Conservation (phyloP, 1,140 invertebrate genomes). For the Drosophila persimilis region DNA sequence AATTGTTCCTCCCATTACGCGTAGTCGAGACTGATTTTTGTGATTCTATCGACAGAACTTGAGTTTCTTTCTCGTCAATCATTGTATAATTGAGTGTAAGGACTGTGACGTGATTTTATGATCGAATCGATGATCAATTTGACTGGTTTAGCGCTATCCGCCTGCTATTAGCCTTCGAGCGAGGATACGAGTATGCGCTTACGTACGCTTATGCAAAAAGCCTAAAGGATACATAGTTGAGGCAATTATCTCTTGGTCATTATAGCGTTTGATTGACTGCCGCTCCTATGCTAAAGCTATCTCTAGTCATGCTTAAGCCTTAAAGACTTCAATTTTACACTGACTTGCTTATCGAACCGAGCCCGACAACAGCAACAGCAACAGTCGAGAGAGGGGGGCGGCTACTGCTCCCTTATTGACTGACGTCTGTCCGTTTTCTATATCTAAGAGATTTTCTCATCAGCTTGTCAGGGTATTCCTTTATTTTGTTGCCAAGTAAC, state of each 20-base stretch:
- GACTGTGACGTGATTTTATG: no score
- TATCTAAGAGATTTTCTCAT: conserved; percentile 55
- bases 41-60: background rate
- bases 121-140: no score
- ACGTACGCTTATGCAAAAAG: no score
- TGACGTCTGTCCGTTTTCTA: conserved; percentile 35
- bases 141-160: no score
- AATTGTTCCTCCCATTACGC: background rate
- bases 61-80: conserved; percentile 1
- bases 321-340: conserved; percentile 52
- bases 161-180: no score
- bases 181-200: no score
- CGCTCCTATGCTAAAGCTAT: conserved; percentile 28
- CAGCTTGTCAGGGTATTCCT: conserved; percentile 43
- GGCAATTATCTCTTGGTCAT: conserved; percentile 7
- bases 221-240: no score
- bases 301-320: conserved; percentile 58
- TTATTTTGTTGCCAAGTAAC: conserved; percentile 57
- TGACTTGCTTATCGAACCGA: conserved; percentile 60
- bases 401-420: conserved; percentile 18
- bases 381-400: conserved; percentile 5
- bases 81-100: no score
- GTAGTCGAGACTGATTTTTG: background rate
- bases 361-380: conserved; percentile 10
- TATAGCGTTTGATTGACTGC: conserved; percentile 47